Percentiles rank a stretch among this genome's conserved stretches.
phyloP scores from a whole-genome alignment of 1,140 invertebrate genomes.

The Berghia stephanieae region DNA sequence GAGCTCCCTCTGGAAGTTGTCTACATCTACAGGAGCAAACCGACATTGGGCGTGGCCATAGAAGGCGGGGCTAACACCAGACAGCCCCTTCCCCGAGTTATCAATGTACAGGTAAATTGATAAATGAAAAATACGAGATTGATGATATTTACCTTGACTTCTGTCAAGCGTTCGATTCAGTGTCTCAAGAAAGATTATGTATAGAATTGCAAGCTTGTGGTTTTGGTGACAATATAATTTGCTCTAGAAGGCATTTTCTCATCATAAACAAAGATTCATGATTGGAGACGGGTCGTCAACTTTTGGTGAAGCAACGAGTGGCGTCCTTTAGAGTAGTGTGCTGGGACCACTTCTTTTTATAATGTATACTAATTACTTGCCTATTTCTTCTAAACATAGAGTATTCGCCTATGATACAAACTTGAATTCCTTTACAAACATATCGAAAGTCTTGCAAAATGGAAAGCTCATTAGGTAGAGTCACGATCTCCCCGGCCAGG shows the following conservation, averaged over 20 bases:
- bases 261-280: no score
- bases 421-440: no score
- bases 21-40: slow-evolving; percentile 81
- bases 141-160: neutral
- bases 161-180: neutral
- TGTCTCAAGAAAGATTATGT: neutral
- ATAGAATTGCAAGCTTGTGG: neutral
- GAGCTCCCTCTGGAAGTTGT: slow-evolving; percentile 51
- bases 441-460: no score
- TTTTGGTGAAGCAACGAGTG: no score
- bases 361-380: neutral
- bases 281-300: no score
- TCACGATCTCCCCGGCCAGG: no score
- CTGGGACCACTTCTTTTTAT: neutral
- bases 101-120: slow-evolving; percentile 90
- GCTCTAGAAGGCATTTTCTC: no score
- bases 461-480: no score
- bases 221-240: neutral
- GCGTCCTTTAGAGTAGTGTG: no score
- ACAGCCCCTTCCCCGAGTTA: slow-evolving; percentile 92
- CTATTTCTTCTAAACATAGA: neutral
- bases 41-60: slow-evolving; percentile 93
- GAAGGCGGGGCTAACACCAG: slow-evolving; percentile 95
- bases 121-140: slow-evolving; percentile 4
- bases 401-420: no score